These are phyloP conservation scores for Onychorhynchus coronatus DNA, from an alignment of 2,113 vertebrate species.

Conservation along the genomic window DNA sequence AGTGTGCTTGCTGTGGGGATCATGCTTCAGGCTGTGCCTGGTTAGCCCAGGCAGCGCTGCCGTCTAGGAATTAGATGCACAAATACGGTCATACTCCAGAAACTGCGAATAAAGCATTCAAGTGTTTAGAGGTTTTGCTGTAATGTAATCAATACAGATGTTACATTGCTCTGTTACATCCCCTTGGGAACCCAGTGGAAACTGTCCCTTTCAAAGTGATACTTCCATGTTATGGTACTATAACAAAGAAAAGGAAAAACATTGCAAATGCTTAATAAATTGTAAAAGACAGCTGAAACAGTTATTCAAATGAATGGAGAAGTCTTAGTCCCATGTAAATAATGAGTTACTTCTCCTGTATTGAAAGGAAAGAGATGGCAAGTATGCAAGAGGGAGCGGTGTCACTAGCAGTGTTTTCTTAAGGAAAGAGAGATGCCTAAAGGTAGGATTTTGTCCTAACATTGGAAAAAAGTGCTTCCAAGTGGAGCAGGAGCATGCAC, in stretches of 20 bases:
- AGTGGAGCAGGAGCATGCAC: background rate
- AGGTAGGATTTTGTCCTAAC: background rate
- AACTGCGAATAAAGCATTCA: background rate
- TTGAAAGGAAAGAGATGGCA: background rate
- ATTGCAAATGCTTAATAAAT: constrained; percentile 5
- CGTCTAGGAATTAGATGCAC: background rate
- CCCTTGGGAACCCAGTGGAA: background rate
- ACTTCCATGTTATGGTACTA: background rate
- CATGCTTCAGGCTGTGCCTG: background rate
- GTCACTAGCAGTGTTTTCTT: background rate
- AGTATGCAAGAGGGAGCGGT: fast-evolving
- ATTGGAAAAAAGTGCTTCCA: background rate
- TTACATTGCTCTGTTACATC: background rate
- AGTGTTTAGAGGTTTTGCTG: background rate
- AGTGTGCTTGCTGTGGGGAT: background rate
- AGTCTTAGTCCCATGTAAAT: background rate
- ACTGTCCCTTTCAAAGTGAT: background rate
- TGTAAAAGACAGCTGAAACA: background rate
- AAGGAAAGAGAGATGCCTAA: background rate
- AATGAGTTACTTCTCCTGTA: background rate
- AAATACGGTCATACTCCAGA: background rate
- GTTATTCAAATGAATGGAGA: background rate
- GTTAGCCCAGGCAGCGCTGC: background rate
- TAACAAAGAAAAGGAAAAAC: background rate
- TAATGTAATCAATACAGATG: background rate